phyloP scores from a whole-genome alignment of 2,797 vertebrate species.

The Anolis apletophallus region DNA sequence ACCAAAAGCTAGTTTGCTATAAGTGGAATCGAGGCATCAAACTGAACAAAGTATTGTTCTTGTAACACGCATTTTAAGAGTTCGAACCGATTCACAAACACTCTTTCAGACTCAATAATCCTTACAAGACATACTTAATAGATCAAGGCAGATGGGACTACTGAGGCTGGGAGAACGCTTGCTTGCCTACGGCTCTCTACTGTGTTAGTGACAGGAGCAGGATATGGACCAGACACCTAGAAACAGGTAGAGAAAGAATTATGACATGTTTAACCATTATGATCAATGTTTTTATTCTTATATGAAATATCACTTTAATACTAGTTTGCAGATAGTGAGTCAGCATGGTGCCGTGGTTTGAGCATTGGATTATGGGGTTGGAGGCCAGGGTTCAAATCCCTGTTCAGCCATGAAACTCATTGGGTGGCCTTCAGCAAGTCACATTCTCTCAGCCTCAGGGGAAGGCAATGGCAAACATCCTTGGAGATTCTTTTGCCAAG shows the following conservation, averaged over 20 bases:
- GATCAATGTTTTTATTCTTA: not conserved
- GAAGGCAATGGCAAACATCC: no score
- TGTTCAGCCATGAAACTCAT: no score
- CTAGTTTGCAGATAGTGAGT: not conserved
- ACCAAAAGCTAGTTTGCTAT: not conserved
- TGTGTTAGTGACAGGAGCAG: not conserved
- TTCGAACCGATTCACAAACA: not conserved
- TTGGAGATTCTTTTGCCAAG: no score
- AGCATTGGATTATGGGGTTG: no score
- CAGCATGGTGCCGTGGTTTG: no score
- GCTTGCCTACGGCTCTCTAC: not conserved
- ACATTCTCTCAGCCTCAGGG: no score
- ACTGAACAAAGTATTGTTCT: not conserved
- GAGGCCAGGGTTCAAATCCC: no score
- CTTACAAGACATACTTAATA: not conserved
- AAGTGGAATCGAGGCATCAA: not conserved
- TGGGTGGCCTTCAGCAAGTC: no score
- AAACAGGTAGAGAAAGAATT: not conserved
- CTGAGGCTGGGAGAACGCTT: not conserved
- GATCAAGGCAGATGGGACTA: not conserved
- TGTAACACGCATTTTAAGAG: not conserved
- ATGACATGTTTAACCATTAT: not conserved
- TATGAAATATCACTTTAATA: not conserved
- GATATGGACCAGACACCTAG: not conserved
- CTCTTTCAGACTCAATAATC: not conserved